A percentile compares a stretch with the other conserved stretches of the same genome.
Evolutionary conservation across 35 echinoderm and acorn worm species (phyloP).

Genomic region (Strongylocentrotus purpuratus): DNA sequence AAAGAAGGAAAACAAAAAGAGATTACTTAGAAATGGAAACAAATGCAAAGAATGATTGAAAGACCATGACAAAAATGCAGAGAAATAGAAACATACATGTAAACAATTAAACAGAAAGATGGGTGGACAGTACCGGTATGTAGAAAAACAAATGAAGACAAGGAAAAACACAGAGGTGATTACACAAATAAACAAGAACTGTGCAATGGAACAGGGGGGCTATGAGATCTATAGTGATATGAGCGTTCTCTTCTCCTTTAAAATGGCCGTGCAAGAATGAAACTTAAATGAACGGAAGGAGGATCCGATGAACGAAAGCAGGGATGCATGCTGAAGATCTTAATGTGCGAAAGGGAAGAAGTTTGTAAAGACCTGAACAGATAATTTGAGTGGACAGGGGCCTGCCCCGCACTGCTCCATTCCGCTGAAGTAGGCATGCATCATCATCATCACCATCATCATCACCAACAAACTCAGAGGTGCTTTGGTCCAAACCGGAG

Average conservation of each 20-base stretch:
- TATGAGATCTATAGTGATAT: background rate
- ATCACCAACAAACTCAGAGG: background rate
- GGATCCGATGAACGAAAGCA: background rate
- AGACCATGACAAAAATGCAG: background rate
- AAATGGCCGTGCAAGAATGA: background rate
- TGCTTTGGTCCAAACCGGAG: slow-evolving; percentile 12
- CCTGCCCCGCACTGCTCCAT: slow-evolving; percentile 42
- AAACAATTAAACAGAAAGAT: too few relatives aligned
- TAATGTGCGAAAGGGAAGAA: background rate
- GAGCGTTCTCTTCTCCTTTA: background rate
- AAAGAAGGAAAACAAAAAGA: background rate
- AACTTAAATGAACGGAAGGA: background rate
- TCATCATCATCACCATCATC: background rate
- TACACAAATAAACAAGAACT: background rate
- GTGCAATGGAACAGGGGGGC: background rate
- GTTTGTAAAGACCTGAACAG: slow-evolving; percentile 41
- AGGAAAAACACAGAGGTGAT: background rate
- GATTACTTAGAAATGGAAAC: background rate
- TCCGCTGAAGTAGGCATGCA: slow-evolving; percentile 46
- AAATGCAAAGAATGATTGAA: background rate
- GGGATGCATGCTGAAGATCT: background rate
- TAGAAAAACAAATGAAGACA: background rate
- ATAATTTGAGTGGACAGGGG: slow-evolving; percentile 53
- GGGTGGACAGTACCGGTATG: background rate
- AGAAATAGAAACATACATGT: background rate